phyloP scores from a whole-genome alignment of 1,140 invertebrate species.

The Hylyphantes graminicola region DNA sequence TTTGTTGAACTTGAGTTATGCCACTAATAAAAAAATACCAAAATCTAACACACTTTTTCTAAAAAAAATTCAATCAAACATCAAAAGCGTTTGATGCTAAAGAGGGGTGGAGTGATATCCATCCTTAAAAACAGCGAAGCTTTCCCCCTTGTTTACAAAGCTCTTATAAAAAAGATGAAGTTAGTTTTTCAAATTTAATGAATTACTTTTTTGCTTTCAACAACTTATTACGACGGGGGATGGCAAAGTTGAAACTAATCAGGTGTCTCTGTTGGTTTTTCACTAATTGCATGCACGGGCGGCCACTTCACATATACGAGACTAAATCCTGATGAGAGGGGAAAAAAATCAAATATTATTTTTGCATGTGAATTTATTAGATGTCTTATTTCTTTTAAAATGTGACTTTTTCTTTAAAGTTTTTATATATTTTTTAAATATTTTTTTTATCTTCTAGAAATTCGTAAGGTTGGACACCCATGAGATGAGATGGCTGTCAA shows the following conservation, averaged over 20 bases:
- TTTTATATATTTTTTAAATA: too few species aligned
- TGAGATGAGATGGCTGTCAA: conserved; percentile 32
- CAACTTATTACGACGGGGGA: conserved; percentile 18
- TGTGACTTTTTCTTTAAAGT: background rate
- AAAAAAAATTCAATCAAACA: too few species aligned
- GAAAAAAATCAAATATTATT: conserved; percentile 25
- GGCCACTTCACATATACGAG: conserved; percentile 36
- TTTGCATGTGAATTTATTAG: conserved; percentile 28
- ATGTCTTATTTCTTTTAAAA: background rate
- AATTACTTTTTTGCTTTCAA: conserved; percentile 37
- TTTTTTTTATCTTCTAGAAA: conserved; percentile 1
- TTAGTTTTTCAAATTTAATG: conserved; percentile 54
- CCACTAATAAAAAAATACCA: too few species aligned
- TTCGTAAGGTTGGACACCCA: conserved; percentile 12
- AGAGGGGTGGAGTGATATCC: background rate
- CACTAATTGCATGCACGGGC: conserved; percentile 37
- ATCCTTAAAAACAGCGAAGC: too few species aligned
- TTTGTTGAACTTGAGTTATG: too few species aligned
- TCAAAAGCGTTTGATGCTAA: background rate
- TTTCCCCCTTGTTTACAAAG: conserved; percentile 41
- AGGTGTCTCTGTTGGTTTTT: conserved; percentile 39
- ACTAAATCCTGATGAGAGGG: conserved; percentile 11
- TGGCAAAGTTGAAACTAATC: conserved; percentile 53
- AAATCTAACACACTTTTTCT: too few species aligned
- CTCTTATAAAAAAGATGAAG: conserved; percentile 43